Base-by-base conservation (phyloP, 2,113 vertebrate species). In the Siniperca chuatsi region DNA sequence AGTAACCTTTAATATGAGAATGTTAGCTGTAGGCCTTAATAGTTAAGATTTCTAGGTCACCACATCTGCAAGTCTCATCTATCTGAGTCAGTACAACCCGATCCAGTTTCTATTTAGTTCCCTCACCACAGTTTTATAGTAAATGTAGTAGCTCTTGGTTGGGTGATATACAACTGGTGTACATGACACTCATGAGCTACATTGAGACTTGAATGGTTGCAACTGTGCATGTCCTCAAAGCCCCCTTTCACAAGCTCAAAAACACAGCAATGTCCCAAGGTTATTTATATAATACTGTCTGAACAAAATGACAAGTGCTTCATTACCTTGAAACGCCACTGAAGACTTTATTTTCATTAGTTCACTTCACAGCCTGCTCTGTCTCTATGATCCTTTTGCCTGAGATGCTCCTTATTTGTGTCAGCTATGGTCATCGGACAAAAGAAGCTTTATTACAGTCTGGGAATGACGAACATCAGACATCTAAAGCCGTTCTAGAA, bases 241-340 rank as follows among this genome's bases (percentile, higher is more conserved):
- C 74, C 78, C 54, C 55, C 78, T 87, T 90, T 94, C 69, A 89
- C 70, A 33, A 68, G 2, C 72, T 78, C 11, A 81, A 84, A 90
- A 89, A 81, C 78, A 74, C 50, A 76, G 75, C 85, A 84, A n/a
- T 81, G 86, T 79, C 75, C 85, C 85, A 88, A 87, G 93, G 87
- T 88, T 92, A 90, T 94, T 92, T 87, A 91, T 84, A 90, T 84
- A 93, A 93, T 75, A 74, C 79, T 81, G 81, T 89, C 83, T 92
- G 82, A 92, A 92, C 55, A 92, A 93, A 91, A 86, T 68, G 62
- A 90, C 82, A 92, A 90, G 79, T 75, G 80, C 74, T 82, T 92
- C 37, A 86, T 91, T 91, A 84, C 82, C 81, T 88, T 87, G 55
- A 84, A 81, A 84, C 18, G 42, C 35, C 52, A 69, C 71, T 78